Conservation (phyloP, 2,888 invertebrate species). For the Xestia rhomboidea region DNA sequence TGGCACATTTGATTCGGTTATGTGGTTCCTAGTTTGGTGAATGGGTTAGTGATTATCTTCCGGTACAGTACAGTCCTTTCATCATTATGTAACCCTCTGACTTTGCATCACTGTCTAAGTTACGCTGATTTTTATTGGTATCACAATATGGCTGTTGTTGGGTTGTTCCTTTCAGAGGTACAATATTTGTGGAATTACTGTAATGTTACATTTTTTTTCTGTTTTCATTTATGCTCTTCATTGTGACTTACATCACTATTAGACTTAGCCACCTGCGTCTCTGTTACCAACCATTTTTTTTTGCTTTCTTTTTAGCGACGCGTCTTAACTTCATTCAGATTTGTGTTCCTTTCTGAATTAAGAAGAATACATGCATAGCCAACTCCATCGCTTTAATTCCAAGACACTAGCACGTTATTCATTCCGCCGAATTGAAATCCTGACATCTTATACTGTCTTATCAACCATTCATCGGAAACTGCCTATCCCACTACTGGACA, state of each 20-base stretch:
- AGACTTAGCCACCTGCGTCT: too few species aligned
- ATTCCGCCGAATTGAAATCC: too few species aligned
- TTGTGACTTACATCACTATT: not conserved
- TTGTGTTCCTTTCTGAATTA: not conserved
- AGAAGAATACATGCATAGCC: too few species aligned
- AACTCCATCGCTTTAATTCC: not conserved
- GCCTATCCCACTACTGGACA: not conserved
- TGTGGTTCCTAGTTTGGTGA: slow-evolving; percentile 3
- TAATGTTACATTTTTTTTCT: not conserved
- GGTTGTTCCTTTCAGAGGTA: not conserved
- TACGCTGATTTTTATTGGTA: not conserved
- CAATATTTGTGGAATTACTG: not conserved
- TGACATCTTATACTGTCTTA: not conserved
- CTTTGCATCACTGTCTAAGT: not conserved
- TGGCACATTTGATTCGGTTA: slow-evolving; percentile 32
- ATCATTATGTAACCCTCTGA: not conserved
- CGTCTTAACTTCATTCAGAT: not conserved
- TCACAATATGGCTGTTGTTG: not conserved
- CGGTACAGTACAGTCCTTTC: not conserved
- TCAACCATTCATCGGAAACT: not conserved
- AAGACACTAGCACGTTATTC: not conserved
- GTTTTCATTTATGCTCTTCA: not conserved
- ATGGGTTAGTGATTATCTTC: slow-evolving; percentile 1
- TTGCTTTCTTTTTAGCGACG: not conserved
- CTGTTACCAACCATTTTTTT: too few species aligned